phyloP scores from a whole-genome alignment of 2,888 invertebrate species.

The Aplocera efformata region DNA sequence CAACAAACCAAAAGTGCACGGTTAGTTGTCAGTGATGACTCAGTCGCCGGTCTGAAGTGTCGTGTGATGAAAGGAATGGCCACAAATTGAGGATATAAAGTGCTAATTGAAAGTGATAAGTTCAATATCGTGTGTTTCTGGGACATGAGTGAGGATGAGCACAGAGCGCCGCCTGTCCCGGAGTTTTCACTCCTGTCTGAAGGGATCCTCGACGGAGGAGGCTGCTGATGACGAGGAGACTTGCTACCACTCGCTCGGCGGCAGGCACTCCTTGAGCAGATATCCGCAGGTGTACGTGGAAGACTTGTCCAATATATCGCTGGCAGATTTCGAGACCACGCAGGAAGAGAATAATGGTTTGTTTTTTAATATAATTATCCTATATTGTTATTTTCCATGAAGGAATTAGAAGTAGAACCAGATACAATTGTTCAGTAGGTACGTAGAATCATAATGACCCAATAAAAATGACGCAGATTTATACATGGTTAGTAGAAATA shows the following conservation, averaged over 20 bases:
- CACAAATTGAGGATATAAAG: slow-evolving; percentile 14
- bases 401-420: no score
- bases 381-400: not conserved
- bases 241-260: slow-evolving; percentile 73
- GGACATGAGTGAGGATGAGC: slow-evolving; percentile 75
- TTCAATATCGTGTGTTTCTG: slow-evolving; percentile 37
- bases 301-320: slow-evolving; percentile 65
- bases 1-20: slow-evolving; percentile 24
- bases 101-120: slow-evolving; percentile 34
- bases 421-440: no score
- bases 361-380: slow-evolving; percentile 34
- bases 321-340: slow-evolving; percentile 68
- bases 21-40: slow-evolving; percentile 20
- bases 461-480: no score
- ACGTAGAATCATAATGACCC: no score
- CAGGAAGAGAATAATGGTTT: slow-evolving; percentile 70
- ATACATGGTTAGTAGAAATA: no score
- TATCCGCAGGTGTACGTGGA: slow-evolving; percentile 72
- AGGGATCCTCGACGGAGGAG: slow-evolving; percentile 80
- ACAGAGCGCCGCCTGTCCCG: slow-evolving; percentile 82
- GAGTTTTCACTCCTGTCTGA: slow-evolving; percentile 85
- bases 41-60: slow-evolving; percentile 11
- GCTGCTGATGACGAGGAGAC: slow-evolving; percentile 72
- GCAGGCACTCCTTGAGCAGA: slow-evolving; percentile 63
- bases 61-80: slow-evolving; percentile 18